Evolutionary conservation across 2,797 vertebrate species (phyloP), one percentile per base, ranked within the genome.

Genomic region (Anabacerthia variegaticeps): DNA sequence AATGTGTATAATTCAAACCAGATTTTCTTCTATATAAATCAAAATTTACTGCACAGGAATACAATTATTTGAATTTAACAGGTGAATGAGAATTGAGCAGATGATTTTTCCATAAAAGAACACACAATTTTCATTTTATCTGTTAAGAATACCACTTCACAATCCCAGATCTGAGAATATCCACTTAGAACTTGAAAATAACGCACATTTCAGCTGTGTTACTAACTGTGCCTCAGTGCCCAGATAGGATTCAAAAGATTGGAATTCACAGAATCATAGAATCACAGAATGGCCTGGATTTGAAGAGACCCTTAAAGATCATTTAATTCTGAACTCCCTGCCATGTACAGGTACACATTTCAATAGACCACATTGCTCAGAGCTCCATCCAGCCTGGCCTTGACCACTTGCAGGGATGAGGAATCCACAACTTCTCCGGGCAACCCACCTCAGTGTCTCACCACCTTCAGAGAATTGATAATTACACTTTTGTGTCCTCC

Each of bases 61-160:
- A 36, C 61, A 95, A 95, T 94, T 54, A 37, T 90, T 86, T 94
- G 44, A 89, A 58, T 84, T 72, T 62, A 66, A 75, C 39, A 75
- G 52, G 34, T 52, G 37, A 72, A 93, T 39, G 39, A 94, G 69
- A 96, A 67, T 30, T 85, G 17, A 83, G 43, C n/a, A 93, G 85
- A 93, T 85, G 46, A 59, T 56, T 95, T 83, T 93, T 88, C 54
- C 15, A 12, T 81, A 89, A 92, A 27, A 92, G 56, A 94, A 91
- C 15, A 12, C 30, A 59, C 59, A 9, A 9, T 88, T 78, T 82
- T 88, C 41, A 52, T 79, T 85, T 75, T 14, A 58, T 3, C 24
- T 79, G 85, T 41, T 62, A 48, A 89, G 83, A 89, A 78, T 21
- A 80, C 8, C 69, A 73, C 12, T 74, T 94, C 52, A 75, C 13